Base-by-base conservation (phyloP, 2,113 vertebrate species). In the Amphiprion percula region DNA sequence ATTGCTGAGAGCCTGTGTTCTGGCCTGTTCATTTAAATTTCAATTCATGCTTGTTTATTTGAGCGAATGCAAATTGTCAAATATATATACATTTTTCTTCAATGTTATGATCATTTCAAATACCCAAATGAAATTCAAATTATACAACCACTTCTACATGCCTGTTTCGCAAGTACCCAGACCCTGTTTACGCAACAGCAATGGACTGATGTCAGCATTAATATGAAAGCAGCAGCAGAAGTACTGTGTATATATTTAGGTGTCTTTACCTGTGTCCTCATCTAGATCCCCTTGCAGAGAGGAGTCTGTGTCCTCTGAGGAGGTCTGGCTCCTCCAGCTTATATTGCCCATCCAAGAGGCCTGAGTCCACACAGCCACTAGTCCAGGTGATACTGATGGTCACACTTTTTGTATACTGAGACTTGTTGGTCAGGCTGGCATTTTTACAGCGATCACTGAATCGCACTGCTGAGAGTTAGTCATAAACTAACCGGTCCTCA, bases 291-390 rank as follows among this genome's bases (percentile, higher is more conserved):
- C 90, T 44, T 88, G 90, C 0, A 86, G 72, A 69, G 89, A 91
- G 65, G 84, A 90, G 79, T 90, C 89, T 5, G 86, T 85, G 75
- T 93, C 90, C 82, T 90, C 87, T 5, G 78, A 87, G 75, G 85
- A 86, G 82, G 79, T 83, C 52, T 89, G 92, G 83, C 91, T 90
- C 90, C 89, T 93, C 92, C 90, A 88, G 82, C 65, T 83, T 83
- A 90, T 75, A 77, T 94, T 94, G 17, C 93, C 93, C 93, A 94
- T 94, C 78, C 84, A 79, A 75, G 58, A 84, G 55, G 16, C 67
- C 46, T 6, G 26, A 56, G 69, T 84, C 73, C 74, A 47, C 37
- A 47, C 87, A 71, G 74, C 30, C 10, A 28, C 55, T 5, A 11
- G 30, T 75, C 58, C 80, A 17, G 61, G 54, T 33, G 69, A 74